Evolutionary conservation across 2,113 vertebrate species (phyloP).

Genomic region (Piprites chloris): DNA sequence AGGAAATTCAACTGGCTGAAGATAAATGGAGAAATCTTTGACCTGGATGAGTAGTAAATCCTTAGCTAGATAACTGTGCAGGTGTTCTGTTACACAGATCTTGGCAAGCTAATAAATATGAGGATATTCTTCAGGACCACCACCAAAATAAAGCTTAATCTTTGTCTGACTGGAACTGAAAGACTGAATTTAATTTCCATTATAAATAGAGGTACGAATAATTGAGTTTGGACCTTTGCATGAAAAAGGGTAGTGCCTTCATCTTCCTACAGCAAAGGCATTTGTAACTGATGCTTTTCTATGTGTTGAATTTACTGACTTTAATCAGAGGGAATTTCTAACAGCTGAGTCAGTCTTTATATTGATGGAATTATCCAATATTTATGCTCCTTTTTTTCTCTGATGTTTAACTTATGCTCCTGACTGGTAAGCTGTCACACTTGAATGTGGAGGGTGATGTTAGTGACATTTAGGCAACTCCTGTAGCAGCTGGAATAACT

Average conservation of each 20-base stretch:
- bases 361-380: not conserved
- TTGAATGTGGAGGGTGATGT: not conserved
- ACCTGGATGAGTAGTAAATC: constrained; percentile 24
- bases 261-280: not conserved
- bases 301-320: not conserved
- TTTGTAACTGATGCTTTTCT: not conserved
- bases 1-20: not conserved
- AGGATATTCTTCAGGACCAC: not conserved
- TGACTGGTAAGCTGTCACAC: not conserved
- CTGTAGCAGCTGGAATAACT: not conserved
- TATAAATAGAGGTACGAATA: not conserved
- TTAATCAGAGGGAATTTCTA: not conserved
- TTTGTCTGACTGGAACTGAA: not conserved
- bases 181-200: not conserved
- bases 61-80: not conserved
- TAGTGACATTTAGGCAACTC: not conserved
- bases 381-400: not conserved
- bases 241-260: not conserved
- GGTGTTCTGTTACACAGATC: not conserved
- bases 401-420: not conserved
- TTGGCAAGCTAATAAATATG: not conserved
- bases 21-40: constrained; percentile 34
- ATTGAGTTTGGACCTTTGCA: not conserved
- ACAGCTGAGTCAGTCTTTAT: not conserved
- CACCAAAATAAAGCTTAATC: not conserved